Evolutionary conservation across 2,888 invertebrate genomes (phyloP), one percentile per base, ranked within the genome.

Genomic region (Nematopogon swammerdamellus): DNA sequence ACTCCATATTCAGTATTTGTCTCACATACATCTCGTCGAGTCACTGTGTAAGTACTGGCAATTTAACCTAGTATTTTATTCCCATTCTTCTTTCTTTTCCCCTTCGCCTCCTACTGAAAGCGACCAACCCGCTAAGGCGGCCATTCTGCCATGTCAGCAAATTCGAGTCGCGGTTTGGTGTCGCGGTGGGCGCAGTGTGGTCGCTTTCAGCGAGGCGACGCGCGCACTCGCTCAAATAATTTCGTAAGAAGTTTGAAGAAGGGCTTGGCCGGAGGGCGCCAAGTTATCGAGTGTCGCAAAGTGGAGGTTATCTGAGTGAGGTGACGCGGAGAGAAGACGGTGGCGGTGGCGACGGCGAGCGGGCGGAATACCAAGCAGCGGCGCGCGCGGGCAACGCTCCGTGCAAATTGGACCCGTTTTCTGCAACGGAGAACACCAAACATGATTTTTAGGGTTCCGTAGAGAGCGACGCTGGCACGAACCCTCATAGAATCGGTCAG

Each of bases 211-310:
- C 36, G 36, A 8, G n/a, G 3, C 14, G 3, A 14, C 14, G 11
- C 3, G 36, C 55, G 58, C 59, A 52, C 67, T 67, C 68, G 70
- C 70, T 70, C 69, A 70, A 73, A 75, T 72, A 74, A 75, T 74
- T 72, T 72, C 56, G 68, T 68, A 69, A 69, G 68, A 70, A 73
- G 66, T 70, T 73, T 65, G 63, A 63, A 62, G 63, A 65, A 69
- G 68, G 72, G 68, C 65, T 70, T 59, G 54, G 62, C 64, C 67
- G 58, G 52, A 62, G 68, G 71, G 68, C 59, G 64, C 55, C 63
- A 72, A 70, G 63, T 73, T 72, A 68, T 68, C 65, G 63, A 65
- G 63, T 65, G 61, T 59, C 61, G 59, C 58, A 58, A 58, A 36
- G 36, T 36, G 58, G 58, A 56, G 62, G 60, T 53, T 52, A 54